phyloP scores from a whole-genome alignment of 2,113 vertebrate genomes.

The Phaethornis superciliosus region DNA sequence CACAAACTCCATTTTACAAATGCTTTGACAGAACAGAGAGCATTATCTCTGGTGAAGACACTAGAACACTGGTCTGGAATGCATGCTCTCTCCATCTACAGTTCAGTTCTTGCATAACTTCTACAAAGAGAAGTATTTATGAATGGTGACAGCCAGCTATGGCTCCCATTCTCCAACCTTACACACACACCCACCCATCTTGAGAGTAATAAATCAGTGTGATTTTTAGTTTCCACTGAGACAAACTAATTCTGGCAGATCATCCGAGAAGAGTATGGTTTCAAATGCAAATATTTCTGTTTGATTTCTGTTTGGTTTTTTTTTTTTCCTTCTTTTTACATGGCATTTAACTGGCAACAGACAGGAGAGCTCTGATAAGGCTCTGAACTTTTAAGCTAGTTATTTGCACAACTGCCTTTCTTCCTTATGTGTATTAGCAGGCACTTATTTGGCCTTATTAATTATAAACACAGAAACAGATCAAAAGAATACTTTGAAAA shows the following conservation, averaged over 20 bases:
- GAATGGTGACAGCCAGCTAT: background rate
- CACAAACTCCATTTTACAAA: background rate
- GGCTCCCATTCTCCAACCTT: background rate
- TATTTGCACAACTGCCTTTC: background rate
- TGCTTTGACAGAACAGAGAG: background rate
- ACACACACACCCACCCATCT: background rate
- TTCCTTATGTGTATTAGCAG: background rate
- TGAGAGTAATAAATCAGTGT: background rate
- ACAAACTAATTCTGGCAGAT: background rate
- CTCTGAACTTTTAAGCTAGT: background rate
- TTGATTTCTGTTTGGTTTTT: too few relatives aligned
- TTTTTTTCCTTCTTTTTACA: background rate
- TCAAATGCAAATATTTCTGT: background rate
- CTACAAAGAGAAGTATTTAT: background rate
- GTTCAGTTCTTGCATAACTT: background rate
- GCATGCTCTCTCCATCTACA: background rate
- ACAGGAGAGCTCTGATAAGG: background rate
- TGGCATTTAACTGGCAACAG: background rate
- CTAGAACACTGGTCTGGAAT: fast-evolving
- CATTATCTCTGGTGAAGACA: background rate
- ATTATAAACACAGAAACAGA: background rate
- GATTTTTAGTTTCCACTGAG: slow-evolving; percentile 1
- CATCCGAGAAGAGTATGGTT: background rate
- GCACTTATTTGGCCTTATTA: background rate
- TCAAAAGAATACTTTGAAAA: background rate